Conservation (phyloP, 2,797 vertebrate species). For the Eleutherodactylus coqui region DNA sequence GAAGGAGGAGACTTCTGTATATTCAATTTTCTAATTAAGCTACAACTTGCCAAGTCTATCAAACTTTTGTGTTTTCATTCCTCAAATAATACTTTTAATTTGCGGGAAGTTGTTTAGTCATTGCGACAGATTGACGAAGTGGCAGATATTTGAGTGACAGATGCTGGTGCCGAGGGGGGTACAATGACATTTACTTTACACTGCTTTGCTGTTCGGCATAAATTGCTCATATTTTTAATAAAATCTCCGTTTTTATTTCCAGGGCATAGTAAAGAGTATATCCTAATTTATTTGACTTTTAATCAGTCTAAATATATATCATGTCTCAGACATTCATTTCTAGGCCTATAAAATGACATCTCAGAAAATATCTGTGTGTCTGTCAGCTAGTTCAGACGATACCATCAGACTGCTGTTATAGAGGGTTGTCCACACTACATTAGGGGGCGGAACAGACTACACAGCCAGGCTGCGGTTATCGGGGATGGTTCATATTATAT, state of each 20-base stretch:
- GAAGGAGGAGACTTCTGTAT: too few relatives aligned
- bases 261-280: slow-evolving; percentile 10
- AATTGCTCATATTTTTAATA: slow-evolving; percentile 46
- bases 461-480: not conserved
- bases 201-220: slow-evolving; percentile 23
- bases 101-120: not conserved
- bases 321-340: not conserved
- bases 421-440: too few relatives aligned
- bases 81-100: not conserved
- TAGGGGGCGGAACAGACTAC: not conserved
- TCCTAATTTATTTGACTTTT: slow-evolving; percentile 22
- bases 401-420: not conserved
- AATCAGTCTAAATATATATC: not conserved
- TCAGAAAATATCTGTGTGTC: not conserved
- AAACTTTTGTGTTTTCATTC: not conserved
- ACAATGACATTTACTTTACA: slow-evolving; percentile 39
- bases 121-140: not conserved
- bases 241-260: slow-evolving; percentile 6
- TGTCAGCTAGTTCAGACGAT: not conserved
- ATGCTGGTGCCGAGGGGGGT: not conserved
- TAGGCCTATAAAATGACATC: not conserved
- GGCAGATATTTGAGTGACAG: slow-evolving; percentile 44
- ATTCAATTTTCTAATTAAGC: not conserved
- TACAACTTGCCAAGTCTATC: not conserved
- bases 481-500: not conserved